Evolutionary conservation across 2,888 invertebrate species (phyloP), one percentile per base, ranked within the genome.

Genomic region (Ischnus inquisitorius): DNA sequence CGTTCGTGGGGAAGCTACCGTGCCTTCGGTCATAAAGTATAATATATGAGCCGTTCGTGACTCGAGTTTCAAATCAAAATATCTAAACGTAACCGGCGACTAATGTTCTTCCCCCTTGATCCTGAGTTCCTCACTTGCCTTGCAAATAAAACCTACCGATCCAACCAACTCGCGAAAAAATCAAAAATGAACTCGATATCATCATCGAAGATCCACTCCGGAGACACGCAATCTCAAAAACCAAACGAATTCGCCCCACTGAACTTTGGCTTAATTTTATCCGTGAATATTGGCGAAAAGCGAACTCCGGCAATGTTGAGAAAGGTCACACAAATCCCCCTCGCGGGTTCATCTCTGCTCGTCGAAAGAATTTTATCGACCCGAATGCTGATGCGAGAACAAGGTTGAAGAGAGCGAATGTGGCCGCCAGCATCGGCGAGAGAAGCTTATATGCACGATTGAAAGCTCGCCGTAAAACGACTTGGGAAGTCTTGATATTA

Each of bases 401-500:
- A 76, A 84, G 86, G 82, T 84, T 75, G 81, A 82, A 67, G 76
- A 83, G 39, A 78, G 41, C 16, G 54, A 74, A 71, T 62, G 75
- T 41, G 74, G 34, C 62, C 64, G 60, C 41, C 69, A 60, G 43
- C 28, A 12, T 62, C 43, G 74, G 77, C 74, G 80, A 82, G 82
- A 82, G 84, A 88, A 86, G 90, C 89, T 89, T 87, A 86, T 87
- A 85, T 84, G 87, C 92, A 87, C 92, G 90, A 92, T 92, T 92
- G 92, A 92, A 92, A 92, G 91, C 92, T 91, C 90, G 90, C 90
- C 88, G 89, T 89, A 89, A 89, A 92, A 91, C 91, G 92, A 90
- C 90, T 90, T 87, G 88, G 89, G 87, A 89, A 90, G 90, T 91
- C 92, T 90, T 88, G 89, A 91, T 90, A 89, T 90, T 90, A 75